These are phyloP conservation scores for Nomia melanderi DNA, from an alignment of 1,140 invertebrate genomes.

Conservation along the genomic window DNA sequence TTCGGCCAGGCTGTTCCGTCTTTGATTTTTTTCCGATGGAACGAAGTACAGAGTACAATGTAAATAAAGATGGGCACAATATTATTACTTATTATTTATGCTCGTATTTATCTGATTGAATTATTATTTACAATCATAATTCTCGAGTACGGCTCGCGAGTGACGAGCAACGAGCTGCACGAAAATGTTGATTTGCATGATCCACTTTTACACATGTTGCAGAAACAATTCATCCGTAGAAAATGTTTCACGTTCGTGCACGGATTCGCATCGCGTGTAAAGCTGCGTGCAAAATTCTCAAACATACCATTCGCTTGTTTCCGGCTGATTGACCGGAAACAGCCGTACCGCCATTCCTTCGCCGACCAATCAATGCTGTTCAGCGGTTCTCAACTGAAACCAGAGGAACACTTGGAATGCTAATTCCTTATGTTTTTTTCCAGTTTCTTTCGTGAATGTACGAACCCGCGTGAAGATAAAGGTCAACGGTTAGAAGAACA, in stretches of 20 bases:
- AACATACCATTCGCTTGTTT: slow-evolving; percentile 6
- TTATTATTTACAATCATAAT: too few species aligned
- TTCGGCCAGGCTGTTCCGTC: neutral
- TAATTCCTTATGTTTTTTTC: neutral
- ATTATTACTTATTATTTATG: neutral
- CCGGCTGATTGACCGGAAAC: neutral
- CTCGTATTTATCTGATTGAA: too few species aligned
- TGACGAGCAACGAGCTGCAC: too few species aligned
- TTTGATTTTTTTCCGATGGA: neutral
- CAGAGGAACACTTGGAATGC: neutral
- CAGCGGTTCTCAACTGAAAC: slow-evolving; percentile 38
- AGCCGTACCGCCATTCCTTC: slow-evolving; percentile 5
- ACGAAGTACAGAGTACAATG: neutral
- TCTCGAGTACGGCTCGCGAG: too few species aligned
- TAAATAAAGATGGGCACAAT: neutral
- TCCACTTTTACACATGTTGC: too few species aligned
- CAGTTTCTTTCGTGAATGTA: neutral
- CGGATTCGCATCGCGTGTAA: neutral
- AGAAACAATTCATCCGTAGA: neutral
- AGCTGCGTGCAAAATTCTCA: neutral
- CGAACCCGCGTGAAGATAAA: too few species aligned
- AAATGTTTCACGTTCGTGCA: too few species aligned
- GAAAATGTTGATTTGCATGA: too few species aligned
- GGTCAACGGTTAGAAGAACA: too few species aligned
- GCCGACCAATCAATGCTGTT: slow-evolving; percentile 27